Base-by-base conservation (phyloP, 2,797 vertebrate genomes). In the Hippopotamyrus pictus region DNA sequence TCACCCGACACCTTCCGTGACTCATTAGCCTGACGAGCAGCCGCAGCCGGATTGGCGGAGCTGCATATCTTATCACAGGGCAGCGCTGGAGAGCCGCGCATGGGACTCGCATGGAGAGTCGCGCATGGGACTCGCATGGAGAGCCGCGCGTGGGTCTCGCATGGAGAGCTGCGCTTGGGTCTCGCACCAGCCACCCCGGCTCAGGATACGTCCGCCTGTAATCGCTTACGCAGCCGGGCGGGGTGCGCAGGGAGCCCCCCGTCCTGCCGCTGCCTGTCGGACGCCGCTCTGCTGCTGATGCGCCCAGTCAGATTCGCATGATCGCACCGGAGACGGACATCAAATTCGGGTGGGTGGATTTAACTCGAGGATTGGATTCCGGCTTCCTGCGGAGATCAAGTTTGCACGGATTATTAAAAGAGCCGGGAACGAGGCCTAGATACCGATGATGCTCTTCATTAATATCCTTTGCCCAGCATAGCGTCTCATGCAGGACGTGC, bases 331-430 rank as follows among this genome's bases (percentile, higher is more conserved):
- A 82, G 76, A 82, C 37, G 19, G 76, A 82, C 37, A 9, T 82
- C 17, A 82, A 44, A 82, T 46, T 82, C 17, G 5, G 29, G 65
- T 8, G 12, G 33, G 29, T 33, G 37, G 76, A 82, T 82, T 82
- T 82, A 82, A 82, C 19, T 82, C 7, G 41, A 82, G 76, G 76
- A 82, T 82, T 82, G 76, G 29, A 82, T 82, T 82, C 76, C 41
- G 76, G 76, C 76, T 82, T 82, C 76, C 76, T 82, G 37, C 41
- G 41, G 76, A 82, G 76, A 82, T 46, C 73, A 44, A 44, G 73
- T 79, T 79, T n/a, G 76, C 76, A 46, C 41, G 1, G 41, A 82
- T 82, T 82, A 82, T n/a, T 82, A 82, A 82, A 82, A 44, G 76
- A 41, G 76, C 76, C 37, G 19, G 37, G 76, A 41, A 44, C 4